Conservation (phyloP, 2,113 vertebrate species). For the Pardalotus punctatus region DNA sequence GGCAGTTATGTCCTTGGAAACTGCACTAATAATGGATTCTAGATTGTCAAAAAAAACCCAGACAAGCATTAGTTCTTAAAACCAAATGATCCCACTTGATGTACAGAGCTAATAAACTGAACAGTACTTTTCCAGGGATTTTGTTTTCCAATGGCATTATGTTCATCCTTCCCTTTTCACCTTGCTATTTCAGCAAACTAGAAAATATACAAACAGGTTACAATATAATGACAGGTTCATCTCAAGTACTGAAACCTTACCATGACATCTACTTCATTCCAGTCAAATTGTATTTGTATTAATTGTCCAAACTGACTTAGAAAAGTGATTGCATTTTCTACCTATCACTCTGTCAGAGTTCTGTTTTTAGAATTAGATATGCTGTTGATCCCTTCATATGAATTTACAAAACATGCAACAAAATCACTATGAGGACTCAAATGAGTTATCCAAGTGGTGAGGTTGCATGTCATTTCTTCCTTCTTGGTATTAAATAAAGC, state of each 20-base stretch:
- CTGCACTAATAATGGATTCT: slow-evolving; percentile 79
- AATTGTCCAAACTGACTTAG: background rate
- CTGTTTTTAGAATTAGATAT: background rate
- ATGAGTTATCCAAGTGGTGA: background rate
- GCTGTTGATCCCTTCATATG: background rate
- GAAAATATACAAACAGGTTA: background rate
- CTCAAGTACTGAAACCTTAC: background rate
- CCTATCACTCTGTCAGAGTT: background rate
- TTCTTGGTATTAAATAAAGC: background rate
- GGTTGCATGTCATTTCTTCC: background rate
- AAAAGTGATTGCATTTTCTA: background rate
- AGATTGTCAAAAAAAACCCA: slow-evolving; percentile 29
- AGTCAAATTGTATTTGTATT: background rate
- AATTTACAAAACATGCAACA: background rate
- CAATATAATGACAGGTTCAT: background rate
- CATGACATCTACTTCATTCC: background rate
- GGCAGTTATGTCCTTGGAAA: slow-evolving; percentile 82
- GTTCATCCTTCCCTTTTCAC: background rate
- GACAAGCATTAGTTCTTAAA: background rate
- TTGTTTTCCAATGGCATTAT: background rate
- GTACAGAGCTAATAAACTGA: background rate
- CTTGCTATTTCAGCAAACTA: background rate
- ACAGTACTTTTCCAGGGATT: background rate
- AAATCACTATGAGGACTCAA: background rate
- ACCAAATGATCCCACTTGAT: background rate